Conservation (phyloP, 2,113 vertebrate genomes). For the Aix galericulata region DNA sequence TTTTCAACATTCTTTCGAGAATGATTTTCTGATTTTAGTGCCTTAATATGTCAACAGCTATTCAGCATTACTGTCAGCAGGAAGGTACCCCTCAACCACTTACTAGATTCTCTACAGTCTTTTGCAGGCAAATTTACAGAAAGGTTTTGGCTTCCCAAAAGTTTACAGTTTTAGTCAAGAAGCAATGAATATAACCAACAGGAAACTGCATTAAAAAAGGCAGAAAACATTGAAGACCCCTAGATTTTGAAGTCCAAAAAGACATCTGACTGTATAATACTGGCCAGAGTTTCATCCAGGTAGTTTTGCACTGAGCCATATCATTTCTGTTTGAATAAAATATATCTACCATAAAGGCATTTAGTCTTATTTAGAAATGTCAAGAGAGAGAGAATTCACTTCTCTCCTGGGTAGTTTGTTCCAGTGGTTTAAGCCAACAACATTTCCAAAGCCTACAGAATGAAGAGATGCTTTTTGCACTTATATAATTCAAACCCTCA, state of each 20-base stretch:
- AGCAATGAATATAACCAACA: neutral
- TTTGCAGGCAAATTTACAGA: neutral
- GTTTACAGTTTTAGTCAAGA: neutral
- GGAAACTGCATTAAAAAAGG: neutral
- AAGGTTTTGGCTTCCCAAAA: neutral
- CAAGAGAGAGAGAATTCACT: slow-evolving; percentile 41
- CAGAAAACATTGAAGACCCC: slow-evolving; percentile 12
- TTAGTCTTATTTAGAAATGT: slow-evolving; percentile 52
- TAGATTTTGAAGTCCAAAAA: slow-evolving; percentile 3
- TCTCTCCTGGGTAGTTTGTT: slow-evolving; percentile 55
- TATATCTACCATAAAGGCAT: slow-evolving; percentile 58
- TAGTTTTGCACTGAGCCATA: slow-evolving; percentile 56
- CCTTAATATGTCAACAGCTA: neutral
- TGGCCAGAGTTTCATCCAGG: slow-evolving; percentile 37
- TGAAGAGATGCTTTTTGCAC: slow-evolving; percentile 43
- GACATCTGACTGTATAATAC: slow-evolving; percentile 10
- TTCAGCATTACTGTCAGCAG: neutral
- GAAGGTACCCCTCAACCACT: neutral
- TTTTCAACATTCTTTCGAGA: neutral
- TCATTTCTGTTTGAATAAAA: slow-evolving; percentile 57
- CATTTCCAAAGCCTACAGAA: slow-evolving; percentile 50
- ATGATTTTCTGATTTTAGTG: neutral
- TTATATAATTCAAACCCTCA: slow-evolving; percentile 23
- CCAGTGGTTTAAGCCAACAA: slow-evolving; percentile 52
- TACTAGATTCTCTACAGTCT: neutral